Conservation (phyloP, 2,888 invertebrate species). For the Micropterix aruncella region DNA sequence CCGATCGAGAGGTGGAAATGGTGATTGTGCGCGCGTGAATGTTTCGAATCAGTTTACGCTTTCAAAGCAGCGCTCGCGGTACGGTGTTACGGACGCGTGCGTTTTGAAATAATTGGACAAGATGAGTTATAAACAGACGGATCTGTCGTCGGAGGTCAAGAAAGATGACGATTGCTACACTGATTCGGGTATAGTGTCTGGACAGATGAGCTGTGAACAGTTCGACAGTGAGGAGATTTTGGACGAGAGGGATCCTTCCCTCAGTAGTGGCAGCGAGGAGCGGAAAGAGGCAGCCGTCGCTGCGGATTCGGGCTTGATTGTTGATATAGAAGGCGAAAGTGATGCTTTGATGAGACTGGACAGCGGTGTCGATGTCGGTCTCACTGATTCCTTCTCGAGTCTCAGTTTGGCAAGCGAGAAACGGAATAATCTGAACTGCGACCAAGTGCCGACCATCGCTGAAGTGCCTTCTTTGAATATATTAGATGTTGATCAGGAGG, state of each 20-base stretch:
- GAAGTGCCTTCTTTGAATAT: too few relatives aligned
- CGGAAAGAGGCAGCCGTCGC: background rate
- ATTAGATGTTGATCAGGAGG: too few relatives aligned
- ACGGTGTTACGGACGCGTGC: too few relatives aligned
- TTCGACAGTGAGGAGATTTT: background rate
- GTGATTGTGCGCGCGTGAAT: too few relatives aligned
- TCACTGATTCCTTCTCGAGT: slow-evolving; percentile 47
- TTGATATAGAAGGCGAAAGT: background rate
- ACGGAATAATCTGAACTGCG: slow-evolving; percentile 20
- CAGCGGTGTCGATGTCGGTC: slow-evolving; percentile 47
- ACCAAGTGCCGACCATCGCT: slow-evolving; percentile 9
- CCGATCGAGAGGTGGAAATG: too few relatives aligned
- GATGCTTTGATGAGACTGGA: slow-evolving; percentile 30
- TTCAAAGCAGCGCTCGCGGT: too few relatives aligned
- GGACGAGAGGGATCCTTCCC: background rate
- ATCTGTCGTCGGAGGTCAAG: background rate
- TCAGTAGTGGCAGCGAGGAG: background rate
- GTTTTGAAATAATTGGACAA: background rate
- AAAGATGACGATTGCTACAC: slow-evolving; percentile 19
- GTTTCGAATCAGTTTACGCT: too few relatives aligned
- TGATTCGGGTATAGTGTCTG: slow-evolving; percentile 30
- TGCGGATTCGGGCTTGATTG: background rate
- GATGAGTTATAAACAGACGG: background rate
- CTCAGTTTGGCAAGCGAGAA: slow-evolving; percentile 32
- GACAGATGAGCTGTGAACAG: slow-evolving; percentile 11